phyloP scores from a whole-genome alignment of 2,888 invertebrate species.

The Serripes groenlandicus region DNA sequence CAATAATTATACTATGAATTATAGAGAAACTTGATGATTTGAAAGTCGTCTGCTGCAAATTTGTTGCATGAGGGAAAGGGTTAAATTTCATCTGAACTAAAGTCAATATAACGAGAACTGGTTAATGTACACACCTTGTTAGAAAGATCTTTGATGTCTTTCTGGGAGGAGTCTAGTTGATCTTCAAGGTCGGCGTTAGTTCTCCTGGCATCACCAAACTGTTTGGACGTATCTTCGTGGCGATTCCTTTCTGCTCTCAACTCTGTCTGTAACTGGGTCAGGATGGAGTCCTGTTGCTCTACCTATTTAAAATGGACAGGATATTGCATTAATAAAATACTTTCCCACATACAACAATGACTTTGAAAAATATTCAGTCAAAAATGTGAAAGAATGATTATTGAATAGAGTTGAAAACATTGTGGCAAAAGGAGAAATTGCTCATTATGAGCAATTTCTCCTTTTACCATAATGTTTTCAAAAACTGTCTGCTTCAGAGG shows the following conservation, averaged over 20 bases:
- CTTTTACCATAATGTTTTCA: neutral
- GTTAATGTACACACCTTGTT: slow-evolving; percentile 74
- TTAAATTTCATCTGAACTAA: too few species aligned
- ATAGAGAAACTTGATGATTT: neutral
- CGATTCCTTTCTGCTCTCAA: slow-evolving; percentile 82
- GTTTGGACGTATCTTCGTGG: slow-evolving; percentile 81
- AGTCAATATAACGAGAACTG: neutral
- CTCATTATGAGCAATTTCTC: neutral
- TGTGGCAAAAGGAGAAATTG: too few species aligned
- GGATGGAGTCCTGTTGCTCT: slow-evolving; percentile 84
- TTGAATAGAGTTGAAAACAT: neutral
- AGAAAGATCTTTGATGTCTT: slow-evolving; percentile 79
- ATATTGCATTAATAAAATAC: too few species aligned
- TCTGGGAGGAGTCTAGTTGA: slow-evolving; percentile 81
- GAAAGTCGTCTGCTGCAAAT: neutral
- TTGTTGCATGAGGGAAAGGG: neutral
- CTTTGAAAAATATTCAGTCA: neutral
- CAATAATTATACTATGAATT: neutral
- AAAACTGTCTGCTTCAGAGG: too few species aligned
- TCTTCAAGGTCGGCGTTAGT: slow-evolving; percentile 81
- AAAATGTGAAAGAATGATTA: neutral
- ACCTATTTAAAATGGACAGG: slow-evolving; percentile 71
- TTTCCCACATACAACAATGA: neutral
- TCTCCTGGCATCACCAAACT: slow-evolving; percentile 79
- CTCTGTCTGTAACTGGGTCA: slow-evolving; percentile 84